Evolutionary conservation across 2,113 vertebrate genomes (phyloP).

Genomic region (Ammodytes dubius): DNA sequence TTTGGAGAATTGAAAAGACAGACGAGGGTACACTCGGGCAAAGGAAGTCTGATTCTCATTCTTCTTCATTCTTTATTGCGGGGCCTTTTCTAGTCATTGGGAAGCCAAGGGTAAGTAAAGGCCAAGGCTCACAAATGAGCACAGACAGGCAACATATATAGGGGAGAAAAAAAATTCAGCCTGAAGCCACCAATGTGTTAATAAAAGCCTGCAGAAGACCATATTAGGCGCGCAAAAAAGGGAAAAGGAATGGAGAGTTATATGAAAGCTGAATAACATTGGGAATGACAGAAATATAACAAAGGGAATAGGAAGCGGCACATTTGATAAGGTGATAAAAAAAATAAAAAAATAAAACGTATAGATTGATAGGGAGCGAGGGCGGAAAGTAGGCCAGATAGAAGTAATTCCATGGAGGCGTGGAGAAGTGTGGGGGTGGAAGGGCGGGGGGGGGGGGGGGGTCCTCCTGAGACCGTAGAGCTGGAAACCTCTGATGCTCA

Average conservation of each 20-base stretch:
- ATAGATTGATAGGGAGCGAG: slow-evolving; percentile 75
- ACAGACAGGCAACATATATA: slow-evolving; percentile 58
- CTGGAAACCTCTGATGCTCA: slow-evolving; percentile 74
- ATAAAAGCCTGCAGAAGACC: slow-evolving; percentile 35
- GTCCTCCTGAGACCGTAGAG: slow-evolving; percentile 66
- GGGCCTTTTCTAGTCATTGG: slow-evolving; percentile 34
- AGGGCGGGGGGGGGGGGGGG: slow-evolving; percentile 27
- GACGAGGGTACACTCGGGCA: background rate
- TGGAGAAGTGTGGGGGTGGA: slow-evolving; percentile 56
- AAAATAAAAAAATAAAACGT: slow-evolving; percentile 53
- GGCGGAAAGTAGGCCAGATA: slow-evolving; percentile 84
- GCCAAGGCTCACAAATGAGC: slow-evolving; percentile 61
- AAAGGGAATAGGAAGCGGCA: slow-evolving; percentile 46
- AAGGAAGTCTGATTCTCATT: slow-evolving; percentile 5
- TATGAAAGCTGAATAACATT: slow-evolving; percentile 48
- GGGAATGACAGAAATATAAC: slow-evolving; percentile 37
- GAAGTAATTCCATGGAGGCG: slow-evolving; percentile 81
- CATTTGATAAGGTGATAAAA: slow-evolving; percentile 59
- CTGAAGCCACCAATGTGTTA: slow-evolving; percentile 50
- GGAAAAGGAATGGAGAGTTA: slow-evolving; percentile 17
- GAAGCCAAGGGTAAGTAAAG: slow-evolving; percentile 53
- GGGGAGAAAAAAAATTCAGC: slow-evolving; percentile 44
- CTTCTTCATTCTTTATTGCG: slow-evolving; percentile 9
- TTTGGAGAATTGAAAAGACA: slow-evolving; percentile 14
- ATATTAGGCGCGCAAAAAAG: background rate